Evolutionary conservation across 2,797 vertebrate genomes (phyloP).

Genomic region (Echiichthys vipera): DNA sequence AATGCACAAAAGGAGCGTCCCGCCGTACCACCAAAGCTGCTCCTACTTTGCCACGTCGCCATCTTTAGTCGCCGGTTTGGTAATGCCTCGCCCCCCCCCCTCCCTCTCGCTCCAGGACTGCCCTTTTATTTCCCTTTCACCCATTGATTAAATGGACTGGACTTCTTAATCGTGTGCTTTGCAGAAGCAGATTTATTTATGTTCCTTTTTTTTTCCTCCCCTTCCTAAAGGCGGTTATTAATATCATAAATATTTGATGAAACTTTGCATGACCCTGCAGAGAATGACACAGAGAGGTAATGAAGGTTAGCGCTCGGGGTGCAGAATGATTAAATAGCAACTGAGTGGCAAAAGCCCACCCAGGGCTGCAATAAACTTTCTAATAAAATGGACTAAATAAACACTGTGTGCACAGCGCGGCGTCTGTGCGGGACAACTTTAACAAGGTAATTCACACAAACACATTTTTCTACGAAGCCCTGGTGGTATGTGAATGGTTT

Average conservation of each 20-base stretch:
- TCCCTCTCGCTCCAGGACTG: slow-evolving; percentile 12
- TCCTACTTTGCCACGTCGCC: slow-evolving; percentile 1
- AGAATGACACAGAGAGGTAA: slow-evolving; percentile 68
- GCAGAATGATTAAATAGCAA: slow-evolving; percentile 74
- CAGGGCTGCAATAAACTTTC: slow-evolving; percentile 55
- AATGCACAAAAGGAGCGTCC: slow-evolving; percentile 36
- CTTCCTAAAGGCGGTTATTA: slow-evolving; percentile 83
- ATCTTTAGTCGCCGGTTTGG: slow-evolving; percentile 5
- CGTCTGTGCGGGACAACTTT: slow-evolving; percentile 37
- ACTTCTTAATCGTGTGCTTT: slow-evolving; percentile 75
- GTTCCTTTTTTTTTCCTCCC: slow-evolving; percentile 58
- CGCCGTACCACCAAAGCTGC: slow-evolving; percentile 41
- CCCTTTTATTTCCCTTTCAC: slow-evolving; percentile 66
- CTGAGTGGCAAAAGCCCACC: slow-evolving; percentile 51
- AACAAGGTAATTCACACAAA: slow-evolving; percentile 59
- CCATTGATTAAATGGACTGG: slow-evolving; percentile 73
- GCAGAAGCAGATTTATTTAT: slow-evolving; percentile 79
- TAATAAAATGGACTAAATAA: slow-evolving; percentile 69
- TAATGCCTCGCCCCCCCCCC: background rate
- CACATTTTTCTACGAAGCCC: slow-evolving; percentile 5
- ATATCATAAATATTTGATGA: slow-evolving; percentile 85
- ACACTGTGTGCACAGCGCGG: slow-evolving; percentile 37
- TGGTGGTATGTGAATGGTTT: slow-evolving; percentile 29
- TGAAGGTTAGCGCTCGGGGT: slow-evolving; percentile 76
- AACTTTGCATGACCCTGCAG: slow-evolving; percentile 79